Base-by-base conservation (phyloP, 1,140 invertebrate genomes). In the Cydia amplana region DNA sequence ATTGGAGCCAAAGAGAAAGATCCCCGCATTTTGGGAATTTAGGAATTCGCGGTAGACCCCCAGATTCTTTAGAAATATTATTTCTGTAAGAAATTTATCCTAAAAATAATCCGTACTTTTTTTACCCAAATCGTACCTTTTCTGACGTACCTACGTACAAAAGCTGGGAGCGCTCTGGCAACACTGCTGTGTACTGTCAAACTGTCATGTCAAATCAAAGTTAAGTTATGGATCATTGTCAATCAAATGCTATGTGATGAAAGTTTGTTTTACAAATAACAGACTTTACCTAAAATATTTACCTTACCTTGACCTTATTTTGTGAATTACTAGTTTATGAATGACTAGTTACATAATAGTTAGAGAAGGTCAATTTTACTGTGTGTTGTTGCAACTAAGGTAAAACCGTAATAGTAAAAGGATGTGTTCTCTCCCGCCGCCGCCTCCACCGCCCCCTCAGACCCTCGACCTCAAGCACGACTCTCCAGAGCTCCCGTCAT, bases 371-470 rank as follows among this genome's bases (percentile, higher is more conserved):
- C 6, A 23, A 9, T 7, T 60, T 9, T 20, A 4, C 2, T 18
- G 18, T 23, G 20, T 23, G 6, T 20, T 23, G 20, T 60, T 23
- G 3, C 55, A 23, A 23, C 9, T 23, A 60, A 51, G 43, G 20
- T 23, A 23, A 23, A 60, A 23, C 55, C 1, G 55, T 23, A 60
- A 51, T 5, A 51, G 49, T n/a, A 18, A 36, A 70, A 70, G 14
- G 16, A 65, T 70, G 65, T 70, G 65, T 70, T 70, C 65, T 36
- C n/a, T 70, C 36, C 65, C 65, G 12, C 65, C 65, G 10, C 65
- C 65, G 32, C 65, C 65, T 40, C 65, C 64, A 0, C 64, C 36
- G 16, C 65, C 65, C 20, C 65, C 65, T 36, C 65, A 36, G 7
- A 70, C 65, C 28, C 28, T 18, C 2, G 65, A 70, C n/a, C 65